A percentile compares a stretch with the other conserved stretches of the same genome.
Conservation (phyloP, 2,113 vertebrate genomes). For the Nothocercus nigrocapillus region DNA sequence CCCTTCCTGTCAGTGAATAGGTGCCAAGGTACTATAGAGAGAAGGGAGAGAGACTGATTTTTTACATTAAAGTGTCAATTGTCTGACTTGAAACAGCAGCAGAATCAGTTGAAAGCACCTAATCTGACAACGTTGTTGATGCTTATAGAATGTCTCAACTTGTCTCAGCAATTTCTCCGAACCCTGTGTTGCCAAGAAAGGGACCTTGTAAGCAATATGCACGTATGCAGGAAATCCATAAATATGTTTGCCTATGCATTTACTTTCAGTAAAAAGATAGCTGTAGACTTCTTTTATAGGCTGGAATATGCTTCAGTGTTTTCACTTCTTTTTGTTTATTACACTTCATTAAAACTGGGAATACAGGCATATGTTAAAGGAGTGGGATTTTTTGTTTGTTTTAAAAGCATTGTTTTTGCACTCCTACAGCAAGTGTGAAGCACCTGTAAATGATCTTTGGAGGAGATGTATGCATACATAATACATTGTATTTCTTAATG, state of each 20-base stretch:
- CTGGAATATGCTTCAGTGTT: background rate
- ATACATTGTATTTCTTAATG: background rate
- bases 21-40: background rate
- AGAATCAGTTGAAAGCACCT: background rate
- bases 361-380: background rate
- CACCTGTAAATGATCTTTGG: background rate
- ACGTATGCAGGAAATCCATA: background rate
- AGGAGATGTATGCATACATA: background rate
- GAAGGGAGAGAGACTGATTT: background rate
- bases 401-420: background rate
- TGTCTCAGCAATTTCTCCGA: background rate
- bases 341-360: background rate
- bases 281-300: background rate
- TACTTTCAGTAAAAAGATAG: background rate
- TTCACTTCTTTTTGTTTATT: background rate
- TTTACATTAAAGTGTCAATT: background rate
- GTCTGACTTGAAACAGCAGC: conserved; percentile 14
- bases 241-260: accelerated
- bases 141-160: background rate
- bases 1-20: background rate
- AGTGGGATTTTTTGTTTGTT: background rate
- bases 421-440: background rate
- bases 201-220: background rate
- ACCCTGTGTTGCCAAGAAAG: background rate
- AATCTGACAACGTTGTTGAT: background rate